Evolutionary conservation across 2,888 invertebrate species (phyloP), one percentile per base, ranked within the genome.

Genomic region (Caenorhabditis auriculariae): DNA sequence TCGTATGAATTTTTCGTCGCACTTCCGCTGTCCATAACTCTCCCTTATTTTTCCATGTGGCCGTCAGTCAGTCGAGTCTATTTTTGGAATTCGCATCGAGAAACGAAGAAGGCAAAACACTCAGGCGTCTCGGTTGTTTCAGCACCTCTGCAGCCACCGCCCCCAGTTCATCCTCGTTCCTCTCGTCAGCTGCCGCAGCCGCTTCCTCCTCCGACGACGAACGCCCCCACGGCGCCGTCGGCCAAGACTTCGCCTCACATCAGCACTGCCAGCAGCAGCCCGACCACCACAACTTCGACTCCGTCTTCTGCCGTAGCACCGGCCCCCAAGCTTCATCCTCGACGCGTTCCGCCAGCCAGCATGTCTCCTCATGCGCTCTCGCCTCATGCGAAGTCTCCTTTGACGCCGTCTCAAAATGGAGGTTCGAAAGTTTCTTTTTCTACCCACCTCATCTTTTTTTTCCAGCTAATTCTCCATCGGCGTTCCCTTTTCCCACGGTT

Each of bases 131-230:
- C 17, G 9, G 15, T 15, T 42, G 15, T 15, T 66, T 61, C 53
- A 66, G 66, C 60, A 42, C 45, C 44, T 23, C 55, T 66, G 23
- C 66, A 66, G 59, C 61, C 66, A 28, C 66, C 66, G n/a, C 66
- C 66, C 53, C 50, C 54, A 7, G 26, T 50, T 49, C 46, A 29
- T 41, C 19, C 28, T 7, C 61, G 54, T 21, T 42, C 50, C 29
- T 24, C 39, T 23, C 55, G 59, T 15, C 26, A 51, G 12, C 15
- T 26, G 1, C 46, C 38, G 21, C 42, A 15, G 6, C 44, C 45
- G 15, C 12, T 19, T 5, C 29, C 28, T 51, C 60, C 64, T 45
- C 57, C 64, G 12, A 60, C 61, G 9, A 54, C 58, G 9, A 42
- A 55, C 42, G 55, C 58, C 6, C 54, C 61, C 17, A 60, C 61